phyloP scores from a whole-genome alignment of 2,113 vertebrate genomes.

The Oryzias celebensis region DNA sequence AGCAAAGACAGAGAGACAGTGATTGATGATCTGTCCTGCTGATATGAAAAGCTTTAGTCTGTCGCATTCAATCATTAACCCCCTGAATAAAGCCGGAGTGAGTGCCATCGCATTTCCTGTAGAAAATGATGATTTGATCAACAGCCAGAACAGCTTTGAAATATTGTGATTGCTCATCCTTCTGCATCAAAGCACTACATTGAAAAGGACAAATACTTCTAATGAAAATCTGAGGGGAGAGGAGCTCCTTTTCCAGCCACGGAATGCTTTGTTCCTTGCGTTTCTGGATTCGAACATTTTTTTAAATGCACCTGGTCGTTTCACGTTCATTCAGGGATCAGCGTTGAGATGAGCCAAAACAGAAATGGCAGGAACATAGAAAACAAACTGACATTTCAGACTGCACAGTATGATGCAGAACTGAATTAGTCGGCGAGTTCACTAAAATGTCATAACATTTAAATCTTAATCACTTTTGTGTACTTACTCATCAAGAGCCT shows the following conservation, averaged over 20 bases:
- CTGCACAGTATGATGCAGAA: slow-evolving; percentile 33
- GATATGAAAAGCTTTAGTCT: slow-evolving; percentile 60
- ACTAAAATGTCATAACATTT: slow-evolving; percentile 28
- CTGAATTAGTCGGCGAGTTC: slow-evolving; percentile 8
- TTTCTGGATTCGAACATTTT: slow-evolving; percentile 51
- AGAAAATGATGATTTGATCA: slow-evolving; percentile 68
- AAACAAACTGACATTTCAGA: slow-evolving; percentile 38
- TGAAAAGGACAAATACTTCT: slow-evolving; percentile 51
- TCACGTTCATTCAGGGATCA: slow-evolving; percentile 13
- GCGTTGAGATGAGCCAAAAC: slow-evolving; percentile 18
- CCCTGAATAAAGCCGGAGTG: slow-evolving; percentile 42
- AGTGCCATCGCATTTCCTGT: slow-evolving; percentile 28
- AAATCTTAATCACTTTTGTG: slow-evolving; percentile 20
- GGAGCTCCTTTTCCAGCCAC: slow-evolving; percentile 40
- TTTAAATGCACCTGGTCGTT: slow-evolving; percentile 27
- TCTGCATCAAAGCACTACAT: slow-evolving; percentile 56
- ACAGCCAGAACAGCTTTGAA: slow-evolving; percentile 38
- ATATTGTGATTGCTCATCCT: slow-evolving; percentile 43
- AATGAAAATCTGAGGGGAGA: slow-evolving; percentile 60
- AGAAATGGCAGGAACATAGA: slow-evolving; percentile 10
- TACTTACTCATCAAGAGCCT: slow-evolving; percentile 7
- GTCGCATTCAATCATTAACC: slow-evolving; percentile 65
- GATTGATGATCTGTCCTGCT: slow-evolving; percentile 67
- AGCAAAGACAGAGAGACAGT: slow-evolving; percentile 45
- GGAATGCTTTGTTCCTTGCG: slow-evolving; percentile 42